A percentile compares a stretch with the other conserved stretches of the same genome.
Conservation (phyloP, 2,888 invertebrate genomes). For the Nebria salina region DNA sequence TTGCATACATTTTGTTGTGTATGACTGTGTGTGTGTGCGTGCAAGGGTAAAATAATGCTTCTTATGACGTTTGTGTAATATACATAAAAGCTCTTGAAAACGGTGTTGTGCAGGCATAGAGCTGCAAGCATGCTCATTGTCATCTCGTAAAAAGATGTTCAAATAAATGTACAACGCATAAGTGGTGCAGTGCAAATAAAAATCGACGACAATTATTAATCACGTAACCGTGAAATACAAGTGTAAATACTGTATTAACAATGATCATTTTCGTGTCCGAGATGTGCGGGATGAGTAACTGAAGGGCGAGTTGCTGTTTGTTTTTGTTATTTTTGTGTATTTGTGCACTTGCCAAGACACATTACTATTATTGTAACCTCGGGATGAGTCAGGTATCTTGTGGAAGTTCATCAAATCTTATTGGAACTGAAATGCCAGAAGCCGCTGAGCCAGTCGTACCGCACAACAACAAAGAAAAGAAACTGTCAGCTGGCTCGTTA, state of each 20-base stretch:
- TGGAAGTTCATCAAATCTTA: slow-evolving; percentile 52
- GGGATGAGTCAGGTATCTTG: slow-evolving; percentile 56
- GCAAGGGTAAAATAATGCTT: slow-evolving; percentile 32
- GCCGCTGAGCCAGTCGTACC: slow-evolving; percentile 51
- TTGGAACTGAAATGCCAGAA: slow-evolving; percentile 59
- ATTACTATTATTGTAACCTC: slow-evolving; percentile 36
- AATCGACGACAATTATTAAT: slow-evolving; percentile 4
- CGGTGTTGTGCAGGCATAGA: slow-evolving; percentile 20
- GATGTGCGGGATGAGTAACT: slow-evolving; percentile 7
- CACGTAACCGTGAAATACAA: neutral
- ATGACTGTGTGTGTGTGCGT: slow-evolving; percentile 8
- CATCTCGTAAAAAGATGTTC: slow-evolving; percentile 27
- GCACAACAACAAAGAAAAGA: slow-evolving; percentile 72
- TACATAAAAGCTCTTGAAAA: slow-evolving; percentile 24
- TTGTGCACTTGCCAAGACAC: slow-evolving; percentile 20
- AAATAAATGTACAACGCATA: slow-evolving; percentile 21
- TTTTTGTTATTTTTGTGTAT: slow-evolving; percentile 25
- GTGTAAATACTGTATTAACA: neutral
- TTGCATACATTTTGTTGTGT: slow-evolving; percentile 42
- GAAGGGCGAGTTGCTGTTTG: slow-evolving; percentile 23
- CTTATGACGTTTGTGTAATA: slow-evolving; percentile 37
- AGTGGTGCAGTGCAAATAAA: slow-evolving; percentile 35
- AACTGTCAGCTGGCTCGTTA: slow-evolving; percentile 72
- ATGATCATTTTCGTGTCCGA: slow-evolving; percentile 15
- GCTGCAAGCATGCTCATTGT: slow-evolving; percentile 29